Percentiles rank a stretch among this genome's conserved stretches.
These are phyloP conservation scores for Hycleus phaleratus DNA, from an alignment of 1,140 invertebrate species.

Conservation along the genomic window DNA sequence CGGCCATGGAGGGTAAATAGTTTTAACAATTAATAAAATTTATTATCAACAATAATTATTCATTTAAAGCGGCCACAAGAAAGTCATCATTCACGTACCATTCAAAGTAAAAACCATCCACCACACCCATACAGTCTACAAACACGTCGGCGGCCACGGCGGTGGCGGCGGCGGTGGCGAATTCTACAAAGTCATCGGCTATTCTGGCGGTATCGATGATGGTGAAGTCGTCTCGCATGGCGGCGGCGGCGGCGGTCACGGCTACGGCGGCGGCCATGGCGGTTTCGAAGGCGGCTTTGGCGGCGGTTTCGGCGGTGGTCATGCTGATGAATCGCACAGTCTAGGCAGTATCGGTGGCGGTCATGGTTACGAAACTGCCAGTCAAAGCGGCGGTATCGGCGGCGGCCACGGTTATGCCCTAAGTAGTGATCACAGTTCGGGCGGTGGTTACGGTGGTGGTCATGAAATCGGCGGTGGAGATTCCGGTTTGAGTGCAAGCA, in stretches of 20 bases:
- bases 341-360: slow-evolving; percentile 13
- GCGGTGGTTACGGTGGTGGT: slow-evolving; percentile 12
- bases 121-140: slow-evolving; percentile 52
- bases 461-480: slow-evolving; percentile 16
- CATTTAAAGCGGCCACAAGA: slow-evolving; percentile 42
- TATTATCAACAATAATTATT: not conserved
- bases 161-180: slow-evolving; percentile 41
- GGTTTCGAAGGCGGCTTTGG: slow-evolving; percentile 16
- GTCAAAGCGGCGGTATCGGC: slow-evolving; percentile 6
- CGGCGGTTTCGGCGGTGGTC: slow-evolving; percentile 29
- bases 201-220: slow-evolving; percentile 37
- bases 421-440: not conserved
- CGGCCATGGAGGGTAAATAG: slow-evolving; percentile 16
- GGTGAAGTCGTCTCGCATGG: slow-evolving; percentile 25
- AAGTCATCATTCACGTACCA: slow-evolving; percentile 53
- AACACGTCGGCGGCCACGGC: slow-evolving; percentile 41
- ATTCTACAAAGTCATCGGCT: slow-evolving; percentile 39
- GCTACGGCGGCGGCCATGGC: slow-evolving; percentile 10
- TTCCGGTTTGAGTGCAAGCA: slow-evolving; percentile 15
- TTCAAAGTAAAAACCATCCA: slow-evolving; percentile 51
- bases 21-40: not conserved
- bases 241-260: slow-evolving; percentile 25
- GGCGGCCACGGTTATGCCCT: slow-evolving; percentile 9
- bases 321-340: slow-evolving; percentile 13
- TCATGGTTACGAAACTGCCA: slow-evolving; percentile 3